Conservation (phyloP, 2,797 vertebrate species). For the Myripristis murdjan region DNA sequence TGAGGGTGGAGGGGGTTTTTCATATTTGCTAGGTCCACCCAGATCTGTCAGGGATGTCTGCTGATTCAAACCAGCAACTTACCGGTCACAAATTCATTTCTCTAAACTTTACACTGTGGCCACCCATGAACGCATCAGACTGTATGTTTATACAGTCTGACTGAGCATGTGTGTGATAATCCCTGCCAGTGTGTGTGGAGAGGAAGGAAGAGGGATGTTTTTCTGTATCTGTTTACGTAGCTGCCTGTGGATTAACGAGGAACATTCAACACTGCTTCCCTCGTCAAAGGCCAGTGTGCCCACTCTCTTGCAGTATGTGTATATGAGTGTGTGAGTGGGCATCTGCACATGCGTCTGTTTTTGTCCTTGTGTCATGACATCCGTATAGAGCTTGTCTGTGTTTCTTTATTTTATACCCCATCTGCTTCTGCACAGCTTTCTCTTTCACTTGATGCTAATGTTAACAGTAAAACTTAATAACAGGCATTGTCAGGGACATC, state of each 20-base stretch:
- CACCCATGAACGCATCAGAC: background rate
- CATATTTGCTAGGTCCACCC: background rate
- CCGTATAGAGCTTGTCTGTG: conserved; percentile 24
- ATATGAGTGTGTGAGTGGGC: background rate
- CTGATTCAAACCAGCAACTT: background rate
- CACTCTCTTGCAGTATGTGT: conserved; percentile 11
- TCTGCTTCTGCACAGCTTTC: conserved; percentile 14
- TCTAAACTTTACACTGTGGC: conserved; percentile 12
- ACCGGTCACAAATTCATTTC: background rate
- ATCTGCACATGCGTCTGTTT: conserved; percentile 6
- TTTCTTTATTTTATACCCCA: conserved; percentile 3
- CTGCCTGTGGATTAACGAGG: conserved; percentile 36
- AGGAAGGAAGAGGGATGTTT: conserved; percentile 35
- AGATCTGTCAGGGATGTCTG: background rate
- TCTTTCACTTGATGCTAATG: conserved; percentile 15
- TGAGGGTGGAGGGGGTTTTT: background rate
- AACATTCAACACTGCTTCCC: conserved; percentile 34
- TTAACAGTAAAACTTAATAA: conserved; percentile 16
- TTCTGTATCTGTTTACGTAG: conserved; percentile 40
- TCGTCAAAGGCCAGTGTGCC: conserved; percentile 18
- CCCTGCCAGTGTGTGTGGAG: conserved; percentile 11
- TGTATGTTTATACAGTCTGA: conserved; percentile 32
- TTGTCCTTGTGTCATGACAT: background rate
- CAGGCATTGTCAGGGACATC: conserved; percentile 4
- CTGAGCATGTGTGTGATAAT: conserved; percentile 15